phyloP scores from a whole-genome alignment of 2,888 invertebrate species.

The Tanypteryx hageni region DNA sequence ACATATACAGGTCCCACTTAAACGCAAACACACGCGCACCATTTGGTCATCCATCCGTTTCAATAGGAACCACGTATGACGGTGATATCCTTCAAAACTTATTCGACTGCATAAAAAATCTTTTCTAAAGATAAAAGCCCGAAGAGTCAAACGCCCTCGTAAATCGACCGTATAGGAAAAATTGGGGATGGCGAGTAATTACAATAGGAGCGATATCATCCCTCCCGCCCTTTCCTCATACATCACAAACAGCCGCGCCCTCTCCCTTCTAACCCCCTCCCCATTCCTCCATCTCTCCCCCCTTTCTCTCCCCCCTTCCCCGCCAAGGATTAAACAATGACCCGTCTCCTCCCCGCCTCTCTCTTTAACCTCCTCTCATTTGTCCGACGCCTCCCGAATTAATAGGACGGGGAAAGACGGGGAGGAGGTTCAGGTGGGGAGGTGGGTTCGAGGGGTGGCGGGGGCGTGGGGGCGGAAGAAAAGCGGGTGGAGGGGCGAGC shows the following conservation, averaged over 20 bases:
- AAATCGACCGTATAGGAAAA: neutral
- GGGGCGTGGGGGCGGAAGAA: too few species aligned
- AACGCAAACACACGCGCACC: neutral
- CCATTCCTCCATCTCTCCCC: too few species aligned
- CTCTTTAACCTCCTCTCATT: too few species aligned
- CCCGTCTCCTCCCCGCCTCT: neutral
- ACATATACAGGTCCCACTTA: too few species aligned
- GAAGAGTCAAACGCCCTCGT: neutral
- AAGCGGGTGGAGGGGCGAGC: too few species aligned
- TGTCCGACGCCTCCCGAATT: neutral
- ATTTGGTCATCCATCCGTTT: neutral
- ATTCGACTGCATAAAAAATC: neutral
- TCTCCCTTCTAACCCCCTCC: too few species aligned
- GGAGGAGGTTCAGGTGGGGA: too few species aligned
- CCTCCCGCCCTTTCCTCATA: neutral
- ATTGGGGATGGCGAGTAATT: neutral
- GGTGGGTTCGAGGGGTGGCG: too few species aligned
- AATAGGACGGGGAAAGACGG: too few species aligned
- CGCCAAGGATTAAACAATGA: slow-evolving; percentile 25
- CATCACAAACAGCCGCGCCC: neutral
- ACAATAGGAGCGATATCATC: neutral
- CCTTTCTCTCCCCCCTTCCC: too few species aligned
- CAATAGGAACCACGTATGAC: too few species aligned
- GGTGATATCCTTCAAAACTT: neutral
- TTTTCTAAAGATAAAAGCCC: neutral